Evolutionary conservation across 2,888 invertebrate species (phyloP).

Genomic region (Lymantria dispar): DNA sequence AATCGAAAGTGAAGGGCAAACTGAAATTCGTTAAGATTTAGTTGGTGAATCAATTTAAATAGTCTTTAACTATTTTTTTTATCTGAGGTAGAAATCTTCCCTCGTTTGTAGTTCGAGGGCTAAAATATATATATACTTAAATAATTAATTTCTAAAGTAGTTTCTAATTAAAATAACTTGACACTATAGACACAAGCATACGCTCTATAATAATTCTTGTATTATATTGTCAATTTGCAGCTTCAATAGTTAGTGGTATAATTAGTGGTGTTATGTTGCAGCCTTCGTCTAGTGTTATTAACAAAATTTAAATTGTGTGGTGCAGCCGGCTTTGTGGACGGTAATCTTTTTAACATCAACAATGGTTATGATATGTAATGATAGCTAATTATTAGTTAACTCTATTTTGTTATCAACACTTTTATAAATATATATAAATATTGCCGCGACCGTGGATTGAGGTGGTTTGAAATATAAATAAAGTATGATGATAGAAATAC

Average conservation of each 20-base stretch:
- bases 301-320: not conserved
- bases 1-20: no score
- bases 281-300: no score
- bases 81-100: no score
- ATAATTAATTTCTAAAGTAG: no score
- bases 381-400: slow-evolving; percentile 50
- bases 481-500: slow-evolving; percentile 37
- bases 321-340: slow-evolving; percentile 41
- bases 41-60: no score
- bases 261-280: not conserved
- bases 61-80: no score
- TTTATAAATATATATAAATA: slow-evolving; percentile 49
- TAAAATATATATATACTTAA: no score
- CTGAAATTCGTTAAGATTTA: no score
- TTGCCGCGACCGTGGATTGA: slow-evolving; percentile 59
- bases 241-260: not conserved
- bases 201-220: no score
- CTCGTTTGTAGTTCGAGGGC: no score
- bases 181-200: no score
- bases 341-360: slow-evolving; percentile 21
- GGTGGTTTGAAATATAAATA: slow-evolving; percentile 42
- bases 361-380: slow-evolving; percentile 20
- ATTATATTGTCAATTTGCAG: not conserved
- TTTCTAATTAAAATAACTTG: no score
- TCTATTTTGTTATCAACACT: slow-evolving; percentile 44